A percentile compares a stretch with the other conserved stretches of the same genome.
phyloP scores from a whole-genome alignment of 2,888 invertebrate species.

The Lysandra bellargus region DNA sequence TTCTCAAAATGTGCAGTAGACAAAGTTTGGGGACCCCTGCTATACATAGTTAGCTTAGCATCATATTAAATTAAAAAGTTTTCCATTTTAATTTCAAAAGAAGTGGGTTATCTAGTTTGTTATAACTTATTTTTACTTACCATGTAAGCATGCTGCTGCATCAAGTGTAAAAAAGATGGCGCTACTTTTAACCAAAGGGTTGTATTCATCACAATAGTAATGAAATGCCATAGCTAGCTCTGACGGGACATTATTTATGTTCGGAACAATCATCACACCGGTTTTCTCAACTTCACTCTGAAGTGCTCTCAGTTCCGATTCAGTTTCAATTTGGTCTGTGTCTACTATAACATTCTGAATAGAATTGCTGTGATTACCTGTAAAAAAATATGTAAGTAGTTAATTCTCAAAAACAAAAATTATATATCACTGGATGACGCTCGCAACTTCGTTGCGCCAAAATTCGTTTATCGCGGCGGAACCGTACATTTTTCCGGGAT shows the following conservation, averaged over 20 bases:
- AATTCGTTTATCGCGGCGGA: no score
- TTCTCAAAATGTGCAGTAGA: no score
- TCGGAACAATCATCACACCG: conserved; percentile 67
- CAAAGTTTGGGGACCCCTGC: no score
- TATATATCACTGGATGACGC: not conserved
- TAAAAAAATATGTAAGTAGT: conserved; percentile 36
- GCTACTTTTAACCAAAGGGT: conserved; percentile 66
- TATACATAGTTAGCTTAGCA: no score
- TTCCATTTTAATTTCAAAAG: no score
- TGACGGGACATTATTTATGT: conserved; percentile 63
- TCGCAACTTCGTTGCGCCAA: no score
- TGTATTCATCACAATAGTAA: conserved; percentile 75
- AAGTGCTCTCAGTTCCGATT: conserved; percentile 59
- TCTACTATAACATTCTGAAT: conserved; percentile 56
- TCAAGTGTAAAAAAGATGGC: conserved; percentile 74
- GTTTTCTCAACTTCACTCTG: conserved; percentile 53
- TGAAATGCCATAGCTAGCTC: conserved; percentile 73
- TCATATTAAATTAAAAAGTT: no score
- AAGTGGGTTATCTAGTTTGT: no score
- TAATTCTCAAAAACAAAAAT: not conserved
- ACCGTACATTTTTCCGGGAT: no score
- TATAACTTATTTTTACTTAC: conserved; percentile 44
- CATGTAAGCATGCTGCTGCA: conserved; percentile 57
- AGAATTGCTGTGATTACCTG: conserved; percentile 59
- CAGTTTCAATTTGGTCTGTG: conserved; percentile 53